These are phyloP conservation scores for Deroplatys truncata DNA, from an alignment of 2,888 invertebrate species.

Conservation along the genomic window DNA sequence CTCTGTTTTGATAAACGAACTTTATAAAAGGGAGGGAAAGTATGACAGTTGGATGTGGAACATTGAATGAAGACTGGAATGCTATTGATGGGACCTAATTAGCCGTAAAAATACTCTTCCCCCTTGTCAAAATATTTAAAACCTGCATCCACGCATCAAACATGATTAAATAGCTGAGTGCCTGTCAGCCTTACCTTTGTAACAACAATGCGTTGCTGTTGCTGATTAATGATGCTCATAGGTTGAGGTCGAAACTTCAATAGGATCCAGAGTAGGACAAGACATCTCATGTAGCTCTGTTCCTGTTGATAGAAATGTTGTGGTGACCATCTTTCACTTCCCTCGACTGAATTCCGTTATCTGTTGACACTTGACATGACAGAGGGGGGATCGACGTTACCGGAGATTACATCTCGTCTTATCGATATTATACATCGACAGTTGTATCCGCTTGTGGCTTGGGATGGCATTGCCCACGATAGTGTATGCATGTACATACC, in stretches of 20 bases:
- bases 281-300: neutral
- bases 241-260: neutral
- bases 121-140: neutral
- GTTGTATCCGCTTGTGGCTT: too few species aligned
- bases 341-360: neutral
- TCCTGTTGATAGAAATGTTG: neutral
- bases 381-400: neutral
- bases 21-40: too few species aligned
- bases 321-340: neutral
- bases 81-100: neutral
- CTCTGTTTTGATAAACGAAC: too few species aligned
- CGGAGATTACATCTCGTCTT: neutral
- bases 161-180: neutral
- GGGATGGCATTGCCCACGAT: too few species aligned
- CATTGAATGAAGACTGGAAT: neutral
- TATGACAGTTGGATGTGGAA: too few species aligned
- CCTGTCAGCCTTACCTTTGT: neutral
- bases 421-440: neutral
- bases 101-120: neutral
- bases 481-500: too few species aligned
- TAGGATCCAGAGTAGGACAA: neutral
- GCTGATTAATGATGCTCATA: neutral
- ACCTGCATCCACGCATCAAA: neutral
- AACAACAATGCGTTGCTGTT: neutral
- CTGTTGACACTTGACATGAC: neutral